These are phyloP conservation scores for Pogonognathellus flavescens DNA, from an alignment of 1,140 invertebrate species.

Conservation along the genomic window DNA sequence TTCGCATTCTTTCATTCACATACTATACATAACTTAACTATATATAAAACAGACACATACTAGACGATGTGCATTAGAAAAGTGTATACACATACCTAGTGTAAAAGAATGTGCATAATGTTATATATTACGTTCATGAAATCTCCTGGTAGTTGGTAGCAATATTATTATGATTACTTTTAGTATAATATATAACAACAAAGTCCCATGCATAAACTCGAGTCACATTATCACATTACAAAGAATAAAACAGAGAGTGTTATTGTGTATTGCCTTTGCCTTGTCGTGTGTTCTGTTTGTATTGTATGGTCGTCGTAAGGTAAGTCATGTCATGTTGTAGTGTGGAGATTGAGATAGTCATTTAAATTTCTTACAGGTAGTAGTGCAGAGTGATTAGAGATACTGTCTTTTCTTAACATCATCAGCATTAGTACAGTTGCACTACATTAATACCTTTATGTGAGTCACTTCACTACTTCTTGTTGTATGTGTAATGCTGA, in stretches of 20 bases:
- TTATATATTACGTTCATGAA: too few species aligned
- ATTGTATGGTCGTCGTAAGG: not conserved
- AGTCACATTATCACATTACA: not conserved
- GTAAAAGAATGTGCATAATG: too few species aligned
- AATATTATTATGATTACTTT: too few species aligned
- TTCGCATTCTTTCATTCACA: too few species aligned
- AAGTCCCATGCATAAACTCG: constrained; percentile 11
- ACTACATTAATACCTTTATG: constrained; percentile 43
- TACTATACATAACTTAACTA: too few species aligned
- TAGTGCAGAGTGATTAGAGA: too few species aligned
- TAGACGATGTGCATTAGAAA: too few species aligned
- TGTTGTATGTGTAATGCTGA: not conserved
- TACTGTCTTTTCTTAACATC: not conserved
- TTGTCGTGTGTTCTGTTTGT: not conserved
- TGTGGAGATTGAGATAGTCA: constrained; percentile 4
- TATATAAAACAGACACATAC: too few species aligned
- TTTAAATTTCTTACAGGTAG: not conserved
- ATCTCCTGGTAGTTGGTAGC: too few species aligned
- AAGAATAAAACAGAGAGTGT: not conserved
- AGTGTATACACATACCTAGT: not conserved
- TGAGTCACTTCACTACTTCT: constrained; percentile 14
- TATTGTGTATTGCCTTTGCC: not conserved
- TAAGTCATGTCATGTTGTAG: not conserved
- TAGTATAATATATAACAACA: too few species aligned
- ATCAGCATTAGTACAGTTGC: constrained; percentile 35